Conservation (phyloP, 2,113 vertebrate species). For the Aegithalos caudatus region DNA sequence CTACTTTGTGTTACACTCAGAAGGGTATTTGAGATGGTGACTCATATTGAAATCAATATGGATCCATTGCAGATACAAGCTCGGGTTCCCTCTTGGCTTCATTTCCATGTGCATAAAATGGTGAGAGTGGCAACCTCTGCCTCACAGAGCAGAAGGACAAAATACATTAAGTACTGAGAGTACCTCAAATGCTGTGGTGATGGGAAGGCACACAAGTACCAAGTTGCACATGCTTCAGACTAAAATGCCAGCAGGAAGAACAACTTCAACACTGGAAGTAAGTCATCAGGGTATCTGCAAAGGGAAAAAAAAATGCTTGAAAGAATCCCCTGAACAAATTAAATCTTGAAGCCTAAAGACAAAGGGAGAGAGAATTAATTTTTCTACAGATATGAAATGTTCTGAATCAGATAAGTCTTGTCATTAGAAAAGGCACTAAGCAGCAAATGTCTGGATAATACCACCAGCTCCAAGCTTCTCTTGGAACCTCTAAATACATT, state of each 20-base stretch:
- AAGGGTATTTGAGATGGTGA: neutral
- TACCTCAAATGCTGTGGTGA: neutral
- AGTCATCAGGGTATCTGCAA: slow-evolving; percentile 55
- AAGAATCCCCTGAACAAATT: slow-evolving; percentile 67
- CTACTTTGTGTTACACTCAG: neutral
- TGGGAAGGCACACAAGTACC: neutral
- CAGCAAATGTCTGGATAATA: slow-evolving; percentile 66
- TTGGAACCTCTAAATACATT: slow-evolving; percentile 70
- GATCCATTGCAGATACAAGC: neutral
- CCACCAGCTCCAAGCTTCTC: slow-evolving; percentile 45
- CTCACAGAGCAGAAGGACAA: neutral
- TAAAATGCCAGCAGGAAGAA: slow-evolving; percentile 23
- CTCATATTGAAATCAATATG: neutral
- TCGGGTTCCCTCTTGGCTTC: neutral
- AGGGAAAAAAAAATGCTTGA: slow-evolving; percentile 4
- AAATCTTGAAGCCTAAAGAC: slow-evolving; percentile 65
- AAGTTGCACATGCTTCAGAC: neutral
- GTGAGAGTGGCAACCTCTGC: neutral
- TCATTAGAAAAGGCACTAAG: slow-evolving; percentile 70
- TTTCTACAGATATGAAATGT: slow-evolving; percentile 55
- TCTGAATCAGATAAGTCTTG: slow-evolving; percentile 55
- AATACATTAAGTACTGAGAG: neutral
- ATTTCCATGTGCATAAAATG: neutral
- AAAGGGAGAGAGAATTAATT: slow-evolving; percentile 66
- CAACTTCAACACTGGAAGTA: slow-evolving; percentile 51